phyloP scores from a whole-genome alignment of 2,888 invertebrate species.

The Tenthredo mesomela region DNA sequence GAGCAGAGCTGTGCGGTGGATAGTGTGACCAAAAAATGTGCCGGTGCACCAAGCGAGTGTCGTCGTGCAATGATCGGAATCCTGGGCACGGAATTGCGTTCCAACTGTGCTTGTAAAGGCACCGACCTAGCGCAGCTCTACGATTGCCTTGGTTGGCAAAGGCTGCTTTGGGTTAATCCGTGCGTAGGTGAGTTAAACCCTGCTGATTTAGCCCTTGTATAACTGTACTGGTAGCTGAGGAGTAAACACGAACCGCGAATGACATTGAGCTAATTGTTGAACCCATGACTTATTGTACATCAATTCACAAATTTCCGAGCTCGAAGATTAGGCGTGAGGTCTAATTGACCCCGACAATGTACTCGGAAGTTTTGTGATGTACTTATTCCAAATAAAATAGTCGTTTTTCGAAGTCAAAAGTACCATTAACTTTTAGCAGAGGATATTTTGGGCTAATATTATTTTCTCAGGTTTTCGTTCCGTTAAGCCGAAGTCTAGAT shows the following conservation, averaged over 20 bases:
- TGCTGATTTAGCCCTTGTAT: conserved; percentile 14
- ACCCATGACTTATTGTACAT: conserved; percentile 7
- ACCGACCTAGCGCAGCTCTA: conserved; percentile 92
- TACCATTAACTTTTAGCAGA: neutral
- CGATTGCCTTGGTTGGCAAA: conserved; percentile 94
- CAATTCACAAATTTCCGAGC: neutral
- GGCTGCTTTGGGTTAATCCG: conserved; percentile 94
- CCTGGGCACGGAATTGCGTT: conserved; percentile 92
- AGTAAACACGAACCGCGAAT: conserved; percentile 15
- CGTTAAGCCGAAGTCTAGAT: neutral
- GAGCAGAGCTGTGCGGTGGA: conserved; percentile 96
- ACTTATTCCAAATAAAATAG: neutral
- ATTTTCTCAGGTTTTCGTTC: conserved; percentile 15
- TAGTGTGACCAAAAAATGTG: conserved; percentile 93
- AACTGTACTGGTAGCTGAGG: neutral
- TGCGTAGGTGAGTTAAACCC: conserved; percentile 89
- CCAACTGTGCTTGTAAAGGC: conserved; percentile 93
- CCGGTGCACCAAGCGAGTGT: conserved; percentile 91
- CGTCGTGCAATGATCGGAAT: conserved; percentile 92
- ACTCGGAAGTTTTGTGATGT: neutral
- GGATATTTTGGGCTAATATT: conserved; percentile 10
- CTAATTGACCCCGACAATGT: neutral
- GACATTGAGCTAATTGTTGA: neutral
- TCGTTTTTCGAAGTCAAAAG: neutral
- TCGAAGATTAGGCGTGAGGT: neutral